These are phyloP conservation scores for Agrypnus murinus DNA, from an alignment of 2,888 invertebrate species.

Conservation along the genomic window DNA sequence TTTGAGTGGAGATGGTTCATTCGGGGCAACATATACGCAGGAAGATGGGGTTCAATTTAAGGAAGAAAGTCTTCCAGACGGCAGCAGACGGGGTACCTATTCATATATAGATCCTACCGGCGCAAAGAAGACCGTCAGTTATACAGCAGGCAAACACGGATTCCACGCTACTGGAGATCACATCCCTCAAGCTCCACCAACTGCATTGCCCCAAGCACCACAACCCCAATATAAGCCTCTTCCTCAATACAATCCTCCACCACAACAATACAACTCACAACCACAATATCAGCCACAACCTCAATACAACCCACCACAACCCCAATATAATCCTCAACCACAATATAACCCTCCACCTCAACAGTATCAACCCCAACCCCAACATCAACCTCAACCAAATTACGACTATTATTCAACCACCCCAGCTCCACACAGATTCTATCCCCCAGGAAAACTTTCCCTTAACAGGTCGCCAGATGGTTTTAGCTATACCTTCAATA, in stretches of 20 bases:
- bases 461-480: conserved; percentile 92
- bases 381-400: conserved; percentile 68
- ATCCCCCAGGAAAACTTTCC: conserved; percentile 89
- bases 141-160: conserved; percentile 90
- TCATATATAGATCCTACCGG: conserved; percentile 91
- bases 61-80: conserved; percentile 90
- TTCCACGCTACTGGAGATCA: conserved; percentile 87
- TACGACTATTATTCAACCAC: conserved; percentile 74
- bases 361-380: conserved; percentile 64
- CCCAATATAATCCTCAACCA: conserved; percentile 70
- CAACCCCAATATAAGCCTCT: conserved; percentile 75
- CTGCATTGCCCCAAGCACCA: conserved; percentile 74
- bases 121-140: conserved; percentile 85
- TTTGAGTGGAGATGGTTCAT: conserved; percentile 87
- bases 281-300: conserved; percentile 67
- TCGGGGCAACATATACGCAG: conserved; percentile 89
- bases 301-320: conserved; percentile 62
- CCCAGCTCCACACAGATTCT: conserved; percentile 83
- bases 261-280: conserved; percentile 68
- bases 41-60: conserved; percentile 93
- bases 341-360: conserved; percentile 72
- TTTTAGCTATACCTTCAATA: conserved; percentile 89
- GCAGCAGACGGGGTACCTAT: conserved; percentile 88
- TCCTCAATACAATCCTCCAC: conserved; percentile 72
- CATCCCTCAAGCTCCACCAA: conserved; percentile 71